Conservation (phyloP, 2,797 vertebrate genomes). For the Lepilemur septentrionalis region DNA sequence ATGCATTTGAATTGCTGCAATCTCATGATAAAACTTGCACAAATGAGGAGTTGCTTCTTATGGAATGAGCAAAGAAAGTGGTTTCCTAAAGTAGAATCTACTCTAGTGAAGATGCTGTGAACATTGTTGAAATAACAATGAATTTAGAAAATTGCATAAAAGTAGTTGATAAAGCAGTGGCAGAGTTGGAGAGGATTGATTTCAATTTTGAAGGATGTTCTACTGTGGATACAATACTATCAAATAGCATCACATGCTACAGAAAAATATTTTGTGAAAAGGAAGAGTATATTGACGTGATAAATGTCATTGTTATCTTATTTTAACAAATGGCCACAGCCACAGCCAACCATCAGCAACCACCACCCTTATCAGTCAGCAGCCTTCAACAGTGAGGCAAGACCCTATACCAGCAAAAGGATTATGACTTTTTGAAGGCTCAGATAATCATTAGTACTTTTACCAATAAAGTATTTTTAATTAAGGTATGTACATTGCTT, state of each 20-base stretch:
- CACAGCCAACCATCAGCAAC: background rate
- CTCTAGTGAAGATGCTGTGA: background rate
- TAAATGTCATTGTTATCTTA: background rate
- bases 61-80: background rate
- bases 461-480: background rate
- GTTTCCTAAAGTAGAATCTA: background rate
- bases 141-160: background rate
- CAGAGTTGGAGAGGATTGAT: background rate
- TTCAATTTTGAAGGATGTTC: background rate
- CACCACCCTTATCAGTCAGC: background rate
- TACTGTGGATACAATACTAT: background rate
- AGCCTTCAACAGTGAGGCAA: background rate
- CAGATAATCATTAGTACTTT: background rate
- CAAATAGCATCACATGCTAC: background rate
- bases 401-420: background rate
- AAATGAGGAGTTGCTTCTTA: background rate
- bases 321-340: background rate
- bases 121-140: background rate
- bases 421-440: background rate
- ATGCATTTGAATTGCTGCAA: background rate
- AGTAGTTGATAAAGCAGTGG: background rate
- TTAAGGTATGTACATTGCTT: background rate
- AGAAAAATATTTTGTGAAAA: background rate
- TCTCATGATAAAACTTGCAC: background rate
- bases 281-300: background rate